Evolutionary conservation across 2,113 vertebrate species (phyloP).

Genomic region (Pelecanoides urinatrix): DNA sequence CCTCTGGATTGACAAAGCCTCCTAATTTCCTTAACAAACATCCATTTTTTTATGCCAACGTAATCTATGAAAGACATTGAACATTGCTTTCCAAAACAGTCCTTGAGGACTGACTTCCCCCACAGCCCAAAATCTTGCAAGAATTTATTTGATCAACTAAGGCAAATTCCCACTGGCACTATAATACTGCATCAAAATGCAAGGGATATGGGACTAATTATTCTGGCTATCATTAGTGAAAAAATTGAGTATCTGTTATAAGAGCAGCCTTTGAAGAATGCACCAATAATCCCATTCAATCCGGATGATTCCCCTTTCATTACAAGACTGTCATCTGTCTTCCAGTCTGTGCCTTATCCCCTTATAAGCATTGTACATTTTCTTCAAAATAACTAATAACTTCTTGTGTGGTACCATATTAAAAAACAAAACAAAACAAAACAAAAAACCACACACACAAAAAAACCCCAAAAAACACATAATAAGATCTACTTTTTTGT

Average conservation of each 20-base stretch:
- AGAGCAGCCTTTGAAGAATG: neutral
- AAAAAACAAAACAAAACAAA: neutral
- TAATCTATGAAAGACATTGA: neutral
- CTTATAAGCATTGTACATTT: neutral
- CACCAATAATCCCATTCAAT: neutral
- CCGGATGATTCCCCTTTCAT: neutral
- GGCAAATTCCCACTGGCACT: neutral
- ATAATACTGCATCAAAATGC: neutral
- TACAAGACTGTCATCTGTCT: neutral
- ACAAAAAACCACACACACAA: too few species aligned
- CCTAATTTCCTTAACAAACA: neutral
- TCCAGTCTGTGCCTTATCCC: neutral
- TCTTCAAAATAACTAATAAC: neutral
- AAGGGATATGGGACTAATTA: neutral
- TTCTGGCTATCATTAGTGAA: neutral
- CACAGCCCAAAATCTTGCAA: neutral
- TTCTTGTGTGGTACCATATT: neutral
- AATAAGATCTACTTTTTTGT: neutral
- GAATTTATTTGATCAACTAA: neutral
- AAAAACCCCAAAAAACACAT: neutral
- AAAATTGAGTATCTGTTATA: neutral
- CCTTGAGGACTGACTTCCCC: neutral
- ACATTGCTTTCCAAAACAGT: neutral
- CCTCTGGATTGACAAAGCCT: neutral
- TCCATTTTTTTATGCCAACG: neutral